Evolutionary conservation across 2,797 vertebrate genomes (phyloP), one percentile per base, ranked within the genome.

Genomic region (Phoebastria nigripes): DNA sequence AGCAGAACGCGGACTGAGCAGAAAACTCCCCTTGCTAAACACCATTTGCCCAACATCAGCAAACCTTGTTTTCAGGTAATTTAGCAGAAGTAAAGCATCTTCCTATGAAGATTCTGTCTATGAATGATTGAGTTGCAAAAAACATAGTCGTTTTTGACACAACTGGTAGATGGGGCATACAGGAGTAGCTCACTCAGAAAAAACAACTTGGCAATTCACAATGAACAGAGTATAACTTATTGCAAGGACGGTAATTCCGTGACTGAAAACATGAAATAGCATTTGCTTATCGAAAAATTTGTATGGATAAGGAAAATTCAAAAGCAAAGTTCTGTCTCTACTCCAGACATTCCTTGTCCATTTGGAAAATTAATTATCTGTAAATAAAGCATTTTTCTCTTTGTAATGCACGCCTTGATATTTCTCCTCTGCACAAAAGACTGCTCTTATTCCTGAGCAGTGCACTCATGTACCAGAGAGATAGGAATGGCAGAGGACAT

Each of bases 241-340:
- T 46, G 67, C 77, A 86, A 76, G 58, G 35, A 44, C 1, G 0
- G 12, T 63, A 61, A 51, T 22, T 69, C 69, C 0, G 0, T 54
- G n/a, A 58, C 0, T 26, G 54, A 44, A 93, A 92, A 54, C 24
- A 41, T 2, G 6, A 87, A 70, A 31, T 52, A n/a, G 63, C 19
- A 24, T 71, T 76, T 76, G 7, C 71, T 71, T 49, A 18, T 21
- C 0, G 1, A 62, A 72, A 54, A 37, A 35, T 4, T 11, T 11
- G 26, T 12, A 15, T 4, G 77, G 73, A n/a, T 49, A 35, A 87
- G 55, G 41, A 89, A 89, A 84, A 58, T 52, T 71, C 47, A 47
- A n/a, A 86, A 63, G 47, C 37, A 39, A 73, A 73, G 33, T 46
- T 80, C 67, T 82, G 13, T 70, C 29, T 78, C 44, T 28, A 4